Base-by-base conservation (phyloP, 2,113 vertebrate genomes). In the Dipodomys spectabilis region DNA sequence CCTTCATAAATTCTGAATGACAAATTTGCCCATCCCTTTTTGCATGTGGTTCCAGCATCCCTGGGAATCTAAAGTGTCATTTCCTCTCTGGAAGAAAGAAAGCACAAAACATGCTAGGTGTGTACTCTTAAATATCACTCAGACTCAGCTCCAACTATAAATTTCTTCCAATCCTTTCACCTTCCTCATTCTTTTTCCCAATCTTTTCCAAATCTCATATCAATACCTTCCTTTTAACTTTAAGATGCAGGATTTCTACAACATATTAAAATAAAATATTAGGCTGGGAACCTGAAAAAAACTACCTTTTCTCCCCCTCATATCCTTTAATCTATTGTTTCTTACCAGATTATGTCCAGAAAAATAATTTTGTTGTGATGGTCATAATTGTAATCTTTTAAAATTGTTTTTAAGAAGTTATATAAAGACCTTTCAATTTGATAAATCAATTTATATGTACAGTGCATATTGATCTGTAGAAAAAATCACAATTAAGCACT, bases 1-100 rank as follows among this genome's bases (percentile, higher is more conserved):
- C 91, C 86, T 96, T 95, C 93, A 95, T 94, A 96, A 97, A 97
- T 96, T 86, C 84, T 97, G 95, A 97, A 97, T 94, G 95, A 95
- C 77, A 92, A 94, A 97, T 96, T 94, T 97, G 83, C 84, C 94
- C 68, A 92, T 80, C 39, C 22, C 96, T 89, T 97, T 96, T 96
- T 95, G 89, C 94, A 85, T 77, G 92, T 95, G 95, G 86, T 80
- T 79, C 39, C 96, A 80, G 86, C 5, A 97, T 96, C 95, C 77
- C 49, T 93, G 93, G 65, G 84, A 93, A 73, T 95, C 74, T 97
- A 96, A 93, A 96, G 93, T 96, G 67, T 13, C 82, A 39, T 94
- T 96, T 95, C 86, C 78, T 95, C 16, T 75, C 44, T 93, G 77
- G 53, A 82, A 96, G 77, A 77, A 91, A 96, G 69, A 73, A 89